phyloP scores from a whole-genome alignment of 92 coral and sea anemone species.

The Montipora capitata region DNA sequence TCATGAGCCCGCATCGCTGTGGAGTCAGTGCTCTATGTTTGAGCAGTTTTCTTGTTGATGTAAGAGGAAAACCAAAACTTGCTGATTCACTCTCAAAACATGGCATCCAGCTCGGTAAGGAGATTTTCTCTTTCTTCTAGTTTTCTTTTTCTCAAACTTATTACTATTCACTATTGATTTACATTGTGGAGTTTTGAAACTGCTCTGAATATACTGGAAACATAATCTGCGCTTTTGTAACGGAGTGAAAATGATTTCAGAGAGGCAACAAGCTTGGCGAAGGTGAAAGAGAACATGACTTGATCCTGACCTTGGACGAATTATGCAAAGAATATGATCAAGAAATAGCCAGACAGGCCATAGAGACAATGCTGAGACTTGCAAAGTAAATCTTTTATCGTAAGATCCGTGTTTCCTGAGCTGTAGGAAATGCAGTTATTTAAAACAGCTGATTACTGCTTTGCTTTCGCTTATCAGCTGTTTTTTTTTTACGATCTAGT shows the following conservation, averaged over 20 bases:
- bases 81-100: constrained; percentile 43
- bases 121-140: background rate
- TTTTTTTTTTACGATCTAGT: too few species aligned
- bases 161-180: too few species aligned
- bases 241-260: constrained; percentile 1
- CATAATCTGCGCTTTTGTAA: too few species aligned
- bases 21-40: too few species aligned
- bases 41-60: background rate
- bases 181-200: too few species aligned
- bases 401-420: background rate
- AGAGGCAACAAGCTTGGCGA: constrained; percentile 51
- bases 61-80: background rate
- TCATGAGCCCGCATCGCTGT: background rate
- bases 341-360: constrained; percentile 71
- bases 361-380: constrained; percentile 79
- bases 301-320: constrained; percentile 57
- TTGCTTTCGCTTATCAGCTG: too few species aligned
- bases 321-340: constrained; percentile 71
- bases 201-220: too few species aligned
- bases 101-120: constrained; percentile 73
- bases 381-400: constrained; percentile 65
- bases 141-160: background rate
- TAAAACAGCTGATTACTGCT: background rate
- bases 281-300: constrained; percentile 73
- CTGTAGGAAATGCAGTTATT: too few species aligned